Conservation (phyloP, 2,888 invertebrate species). For the Volucella bombylans region DNA sequence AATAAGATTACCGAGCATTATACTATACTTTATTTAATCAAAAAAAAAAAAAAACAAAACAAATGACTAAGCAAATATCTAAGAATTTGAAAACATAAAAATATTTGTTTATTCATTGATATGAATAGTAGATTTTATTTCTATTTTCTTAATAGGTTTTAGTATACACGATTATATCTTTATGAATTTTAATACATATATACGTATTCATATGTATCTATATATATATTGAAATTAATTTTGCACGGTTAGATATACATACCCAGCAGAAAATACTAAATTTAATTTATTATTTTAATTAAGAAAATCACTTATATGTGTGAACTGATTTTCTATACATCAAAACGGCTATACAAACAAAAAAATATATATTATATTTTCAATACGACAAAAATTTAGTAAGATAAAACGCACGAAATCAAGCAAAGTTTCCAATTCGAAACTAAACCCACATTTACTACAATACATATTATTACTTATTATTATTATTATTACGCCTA, state of each 20-base stretch:
- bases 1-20: conserved; percentile 41
- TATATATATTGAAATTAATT: conserved; percentile 20
- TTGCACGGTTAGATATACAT: conserved; percentile 42
- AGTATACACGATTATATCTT: conserved; percentile 22
- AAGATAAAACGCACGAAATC: conserved; percentile 64
- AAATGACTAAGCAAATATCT: conserved; percentile 31
- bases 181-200: too few relatives aligned
- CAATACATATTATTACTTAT: too few relatives aligned
- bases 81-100: conserved; percentile 10
- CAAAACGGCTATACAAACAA: not conserved
- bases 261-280: conserved; percentile 56
- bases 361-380: not conserved
- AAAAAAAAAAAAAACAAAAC: conserved; percentile 23
- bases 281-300: conserved; percentile 15
- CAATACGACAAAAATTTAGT: conserved; percentile 54
- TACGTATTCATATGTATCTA: conserved; percentile 17
- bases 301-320: conserved; percentile 53
- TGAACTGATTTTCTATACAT: conserved; percentile 39
- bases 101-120: conserved; percentile 34
- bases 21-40: conserved; percentile 29
- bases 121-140: conserved; percentile 15
- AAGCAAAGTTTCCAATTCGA: not conserved
- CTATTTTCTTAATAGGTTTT: conserved; percentile 31
- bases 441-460: conserved; percentile 2
- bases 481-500: conserved; percentile 20